Conservation (phyloP, 2,888 invertebrate genomes). For the Archips xylosteana region DNA sequence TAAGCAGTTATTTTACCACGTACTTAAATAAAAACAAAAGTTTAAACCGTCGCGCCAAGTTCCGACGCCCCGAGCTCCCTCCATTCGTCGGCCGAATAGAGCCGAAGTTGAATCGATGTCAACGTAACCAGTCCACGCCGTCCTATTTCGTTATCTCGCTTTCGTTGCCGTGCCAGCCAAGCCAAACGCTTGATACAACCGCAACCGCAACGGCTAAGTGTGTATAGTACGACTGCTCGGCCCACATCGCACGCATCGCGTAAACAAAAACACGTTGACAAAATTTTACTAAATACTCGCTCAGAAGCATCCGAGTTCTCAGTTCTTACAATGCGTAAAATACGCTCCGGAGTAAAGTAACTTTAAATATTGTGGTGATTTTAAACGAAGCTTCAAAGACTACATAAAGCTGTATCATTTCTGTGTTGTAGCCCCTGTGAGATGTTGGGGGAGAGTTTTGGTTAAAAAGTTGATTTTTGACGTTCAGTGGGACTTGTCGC, state of each 20-base stretch:
- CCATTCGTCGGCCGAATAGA: slow-evolving; percentile 79
- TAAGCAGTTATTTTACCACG: not conserved
- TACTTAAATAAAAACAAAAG: slow-evolving; percentile 4
- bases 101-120: slow-evolving; percentile 80
- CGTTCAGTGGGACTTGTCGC: slow-evolving; percentile 78
- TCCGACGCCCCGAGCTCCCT: slow-evolving; percentile 42
- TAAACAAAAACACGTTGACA: slow-evolving; percentile 52
- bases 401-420: slow-evolving; percentile 69
- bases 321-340: slow-evolving; percentile 75
- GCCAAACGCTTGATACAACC: not conserved
- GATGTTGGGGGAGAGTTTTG: slow-evolving; percentile 79
- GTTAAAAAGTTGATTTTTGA: slow-evolving; percentile 71
- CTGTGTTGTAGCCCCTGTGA: slow-evolving; percentile 73
- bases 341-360: slow-evolving; percentile 82
- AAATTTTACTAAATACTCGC: slow-evolving; percentile 15
- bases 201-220: not conserved
- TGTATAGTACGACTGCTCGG: slow-evolving; percentile 15
- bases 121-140: slow-evolving; percentile 63
- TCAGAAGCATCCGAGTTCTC: slow-evolving; percentile 44
- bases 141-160: slow-evolving; percentile 66
- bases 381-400: slow-evolving; percentile 53
- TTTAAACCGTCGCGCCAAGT: slow-evolving; percentile 41
- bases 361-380: slow-evolving; percentile 48
- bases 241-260: slow-evolving; percentile 48
- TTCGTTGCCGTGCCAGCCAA: slow-evolving; percentile 51